Percentiles rank a stretch among this genome's conserved stretches.
Conservation (phyloP, 2,888 invertebrate species). For the Cotesia congregata region DNA sequence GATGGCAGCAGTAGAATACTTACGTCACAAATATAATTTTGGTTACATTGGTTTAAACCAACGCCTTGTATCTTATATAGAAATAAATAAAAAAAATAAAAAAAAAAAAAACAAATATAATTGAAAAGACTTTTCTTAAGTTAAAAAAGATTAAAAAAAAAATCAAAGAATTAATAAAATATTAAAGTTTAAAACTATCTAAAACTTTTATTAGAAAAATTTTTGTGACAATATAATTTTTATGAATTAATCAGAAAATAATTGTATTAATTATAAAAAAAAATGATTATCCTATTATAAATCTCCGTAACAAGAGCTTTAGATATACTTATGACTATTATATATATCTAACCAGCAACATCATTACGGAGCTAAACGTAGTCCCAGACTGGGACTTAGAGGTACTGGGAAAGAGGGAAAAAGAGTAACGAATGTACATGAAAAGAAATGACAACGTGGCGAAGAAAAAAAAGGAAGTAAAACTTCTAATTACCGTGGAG, state of each 20-base stretch:
- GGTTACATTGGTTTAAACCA: no score
- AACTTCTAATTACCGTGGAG: conserved; percentile 66
- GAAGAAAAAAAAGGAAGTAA: conserved; percentile 54
- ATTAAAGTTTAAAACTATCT: no score
- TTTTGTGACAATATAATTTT: no score
- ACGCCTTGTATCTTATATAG: no score
- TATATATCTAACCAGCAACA: conserved; percentile 52
- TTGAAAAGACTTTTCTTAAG: no score
- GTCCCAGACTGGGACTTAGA: conserved; percentile 40
- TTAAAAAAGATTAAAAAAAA: no score
- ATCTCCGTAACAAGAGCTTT: background rate
- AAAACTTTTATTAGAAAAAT: no score
- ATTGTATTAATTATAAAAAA: background rate
- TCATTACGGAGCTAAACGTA: conserved; percentile 55
- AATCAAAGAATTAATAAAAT: no score
- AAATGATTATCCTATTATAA: background rate
- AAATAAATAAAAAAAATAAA: no score
- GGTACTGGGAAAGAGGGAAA: conserved; percentile 48
- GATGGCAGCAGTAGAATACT: no score
- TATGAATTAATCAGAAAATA: conserved; percentile 13
- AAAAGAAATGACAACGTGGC: conserved; percentile 15
- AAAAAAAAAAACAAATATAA: no score
- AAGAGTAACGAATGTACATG: conserved; percentile 4
- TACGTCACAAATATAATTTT: no score
- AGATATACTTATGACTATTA: background rate